Percentiles rank a stretch among this genome's conserved stretches.
Conservation (phyloP, 2,113 vertebrate genomes). For the Ptychochromis oligacanthus region DNA sequence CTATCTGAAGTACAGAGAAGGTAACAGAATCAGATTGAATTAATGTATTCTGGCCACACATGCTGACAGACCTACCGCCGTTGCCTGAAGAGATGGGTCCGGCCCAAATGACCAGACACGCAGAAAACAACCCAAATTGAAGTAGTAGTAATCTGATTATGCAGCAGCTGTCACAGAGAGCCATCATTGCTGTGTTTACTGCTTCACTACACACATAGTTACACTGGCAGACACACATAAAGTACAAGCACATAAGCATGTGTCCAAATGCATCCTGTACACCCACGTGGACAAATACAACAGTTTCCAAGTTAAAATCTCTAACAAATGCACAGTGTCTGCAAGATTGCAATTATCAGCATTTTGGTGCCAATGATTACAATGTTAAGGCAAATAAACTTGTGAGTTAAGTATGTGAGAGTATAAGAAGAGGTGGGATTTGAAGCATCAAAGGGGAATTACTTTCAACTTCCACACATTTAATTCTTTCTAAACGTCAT, state of each 20-base stretch:
- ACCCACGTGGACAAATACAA: background rate
- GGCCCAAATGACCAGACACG: constrained; percentile 43
- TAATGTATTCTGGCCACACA: constrained; percentile 43
- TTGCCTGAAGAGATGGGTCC: constrained; percentile 32
- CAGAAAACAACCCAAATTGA: constrained; percentile 44
- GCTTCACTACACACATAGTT: constrained; percentile 46
- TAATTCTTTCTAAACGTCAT: background rate
- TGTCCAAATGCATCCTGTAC: background rate
- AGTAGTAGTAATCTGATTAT: constrained; percentile 71
- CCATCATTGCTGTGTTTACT: constrained; percentile 57
- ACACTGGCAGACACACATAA: background rate
- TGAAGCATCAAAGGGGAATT: background rate
- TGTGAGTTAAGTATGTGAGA: background rate
- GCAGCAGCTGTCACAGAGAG: constrained; percentile 65
- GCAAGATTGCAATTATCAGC: background rate
- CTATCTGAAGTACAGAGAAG: constrained; percentile 23
- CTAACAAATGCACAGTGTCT: background rate
- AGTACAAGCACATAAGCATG: background rate
- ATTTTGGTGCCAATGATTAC: background rate
- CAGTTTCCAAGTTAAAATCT: background rate
- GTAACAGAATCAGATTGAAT: constrained; percentile 47
- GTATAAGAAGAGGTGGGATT: background rate
- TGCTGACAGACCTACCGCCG: constrained; percentile 32
- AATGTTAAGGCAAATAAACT: background rate
- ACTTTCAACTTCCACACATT: background rate